These are phyloP conservation scores for Muricea muricata DNA, from an alignment of 92 coral and sea anemone genomes.

Conservation along the genomic window DNA sequence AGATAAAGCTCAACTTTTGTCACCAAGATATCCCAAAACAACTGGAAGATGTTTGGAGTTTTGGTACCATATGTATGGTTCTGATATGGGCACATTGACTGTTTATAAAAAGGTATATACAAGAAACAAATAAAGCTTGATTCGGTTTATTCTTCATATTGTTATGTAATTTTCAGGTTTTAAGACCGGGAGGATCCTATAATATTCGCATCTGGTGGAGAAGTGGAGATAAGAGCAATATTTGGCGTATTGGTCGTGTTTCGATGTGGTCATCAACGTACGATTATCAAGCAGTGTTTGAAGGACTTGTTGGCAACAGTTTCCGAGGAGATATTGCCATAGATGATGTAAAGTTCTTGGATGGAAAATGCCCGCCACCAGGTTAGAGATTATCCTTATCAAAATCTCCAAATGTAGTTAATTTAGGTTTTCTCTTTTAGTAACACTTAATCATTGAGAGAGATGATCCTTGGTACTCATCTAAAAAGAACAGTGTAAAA, in stretches of 20 bases:
- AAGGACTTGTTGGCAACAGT: conserved; percentile 71
- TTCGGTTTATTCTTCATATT: too few species aligned
- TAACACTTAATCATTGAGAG: too few species aligned
- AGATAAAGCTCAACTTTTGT: conserved; percentile 81
- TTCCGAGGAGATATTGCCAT: conserved; percentile 90
- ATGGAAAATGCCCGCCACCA: conserved; percentile 90
- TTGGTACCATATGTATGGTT: conserved; percentile 95
- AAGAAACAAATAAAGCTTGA: too few species aligned
- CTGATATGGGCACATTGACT: conserved; percentile 80
- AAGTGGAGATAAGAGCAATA: conserved; percentile 75
- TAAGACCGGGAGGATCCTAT: conserved; percentile 69
- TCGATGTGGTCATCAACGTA: conserved; percentile 37
- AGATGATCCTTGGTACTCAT: too few species aligned
- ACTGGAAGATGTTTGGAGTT: conserved; percentile 83
- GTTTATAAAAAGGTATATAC: conserved; percentile 37
- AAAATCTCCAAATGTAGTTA: not conserved
- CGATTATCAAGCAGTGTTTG: conserved; percentile 74
- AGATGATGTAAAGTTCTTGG: conserved; percentile 80
- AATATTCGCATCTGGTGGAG: conserved; percentile 88
- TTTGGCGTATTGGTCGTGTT: conserved; percentile 91
- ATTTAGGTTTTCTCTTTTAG: not conserved
- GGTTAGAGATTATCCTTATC: conserved; percentile 43
- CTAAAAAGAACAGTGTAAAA: too few species aligned
- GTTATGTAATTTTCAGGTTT: too few species aligned
- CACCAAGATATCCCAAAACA: conserved; percentile 74